These are phyloP conservation scores for Brachyhypopomus occidentalis DNA, from an alignment of 2,113 vertebrate species.

Conservation along the genomic window DNA sequence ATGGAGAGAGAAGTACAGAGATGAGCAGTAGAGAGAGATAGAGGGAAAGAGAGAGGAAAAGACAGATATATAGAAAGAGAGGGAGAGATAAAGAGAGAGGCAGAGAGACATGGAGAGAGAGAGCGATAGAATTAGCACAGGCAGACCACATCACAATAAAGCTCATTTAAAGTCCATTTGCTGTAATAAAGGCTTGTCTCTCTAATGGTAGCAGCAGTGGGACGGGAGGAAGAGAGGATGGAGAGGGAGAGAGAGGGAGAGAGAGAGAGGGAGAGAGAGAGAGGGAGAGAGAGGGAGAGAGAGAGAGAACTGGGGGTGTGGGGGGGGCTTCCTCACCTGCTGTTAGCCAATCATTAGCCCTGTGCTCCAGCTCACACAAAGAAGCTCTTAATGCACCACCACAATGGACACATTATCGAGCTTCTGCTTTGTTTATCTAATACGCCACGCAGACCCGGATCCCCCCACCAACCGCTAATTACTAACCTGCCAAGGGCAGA, in stretches of 20 bases:
- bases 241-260: slow-evolving; percentile 62
- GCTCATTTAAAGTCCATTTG: slow-evolving; percentile 95
- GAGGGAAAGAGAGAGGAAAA: slow-evolving; percentile 32
- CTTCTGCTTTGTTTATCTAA: slow-evolving; percentile 85
- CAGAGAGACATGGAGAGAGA: slow-evolving; percentile 65
- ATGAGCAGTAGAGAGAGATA: slow-evolving; percentile 60
- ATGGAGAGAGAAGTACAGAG: slow-evolving; percentile 60
- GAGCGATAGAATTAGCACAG: slow-evolving; percentile 82
- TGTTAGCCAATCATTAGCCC: slow-evolving; percentile 98
- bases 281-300: slow-evolving; percentile 48
- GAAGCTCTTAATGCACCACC: slow-evolving; percentile 87
- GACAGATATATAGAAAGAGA: slow-evolving; percentile 61
- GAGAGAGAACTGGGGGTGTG: slow-evolving; percentile 53
- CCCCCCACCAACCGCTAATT: slow-evolving; percentile 70
- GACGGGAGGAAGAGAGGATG: slow-evolving; percentile 78
- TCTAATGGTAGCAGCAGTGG: slow-evolving; percentile 93
- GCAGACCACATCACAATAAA: slow-evolving; percentile 86
- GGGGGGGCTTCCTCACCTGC: slow-evolving; percentile 90
- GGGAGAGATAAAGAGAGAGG: slow-evolving; percentile 40
- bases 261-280: slow-evolving; percentile 37
- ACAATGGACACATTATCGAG: slow-evolving; percentile 92
- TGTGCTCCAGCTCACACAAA: slow-evolving; percentile 89
- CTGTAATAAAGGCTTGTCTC: slow-evolving; percentile 90
- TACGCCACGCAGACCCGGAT: slow-evolving; percentile 72
- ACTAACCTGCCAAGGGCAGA: slow-evolving; percentile 71